Evolutionary conservation across 1,140 invertebrate genomes (phyloP).

Genomic region (Zaprionus taronus): DNA sequence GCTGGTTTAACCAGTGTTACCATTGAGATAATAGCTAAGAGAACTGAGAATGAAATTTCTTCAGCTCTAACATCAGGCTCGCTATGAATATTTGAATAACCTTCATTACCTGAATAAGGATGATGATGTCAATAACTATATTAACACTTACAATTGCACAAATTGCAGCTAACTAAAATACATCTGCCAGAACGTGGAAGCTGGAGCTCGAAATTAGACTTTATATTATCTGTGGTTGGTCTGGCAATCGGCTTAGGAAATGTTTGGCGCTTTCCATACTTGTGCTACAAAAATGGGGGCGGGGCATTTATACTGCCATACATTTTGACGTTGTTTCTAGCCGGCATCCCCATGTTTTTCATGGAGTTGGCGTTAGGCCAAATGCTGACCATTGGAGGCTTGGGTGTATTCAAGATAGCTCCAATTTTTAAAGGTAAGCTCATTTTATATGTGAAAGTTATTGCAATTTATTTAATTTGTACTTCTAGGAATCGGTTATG

Average conservation of each 20-base stretch:
- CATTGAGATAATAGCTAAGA: too few species aligned
- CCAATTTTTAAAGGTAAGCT: constrained; percentile 97
- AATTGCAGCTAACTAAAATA: constrained; percentile 58
- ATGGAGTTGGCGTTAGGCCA: constrained; percentile 98
- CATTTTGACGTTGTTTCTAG: constrained; percentile 95
- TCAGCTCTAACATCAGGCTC: too few species aligned
- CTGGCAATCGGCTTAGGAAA: constrained; percentile 93
- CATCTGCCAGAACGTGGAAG: constrained; percentile 86
- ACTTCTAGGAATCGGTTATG: constrained; percentile 99
- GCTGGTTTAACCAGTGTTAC: too few species aligned
- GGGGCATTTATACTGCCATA: constrained; percentile 98
- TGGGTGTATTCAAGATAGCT: constrained; percentile 98
- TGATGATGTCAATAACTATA: too few species aligned
- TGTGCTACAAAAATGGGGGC: constrained; percentile 92
- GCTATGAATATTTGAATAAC: too few species aligned
- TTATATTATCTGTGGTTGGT: constrained; percentile 92
- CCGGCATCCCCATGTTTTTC: constrained; percentile 99
- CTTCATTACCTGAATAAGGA: too few species aligned
- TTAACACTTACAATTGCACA: too few species aligned
- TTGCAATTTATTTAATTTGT: constrained; percentile 92
- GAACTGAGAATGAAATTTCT: too few species aligned
- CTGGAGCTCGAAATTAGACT: constrained; percentile 91
- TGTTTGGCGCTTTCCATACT: constrained; percentile 95
- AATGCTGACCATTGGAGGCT: constrained; percentile 97
- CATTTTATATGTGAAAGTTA: not conserved